phyloP scores from a whole-genome alignment of 2,797 vertebrate species.

The Scolopax bukidnonensis region DNA sequence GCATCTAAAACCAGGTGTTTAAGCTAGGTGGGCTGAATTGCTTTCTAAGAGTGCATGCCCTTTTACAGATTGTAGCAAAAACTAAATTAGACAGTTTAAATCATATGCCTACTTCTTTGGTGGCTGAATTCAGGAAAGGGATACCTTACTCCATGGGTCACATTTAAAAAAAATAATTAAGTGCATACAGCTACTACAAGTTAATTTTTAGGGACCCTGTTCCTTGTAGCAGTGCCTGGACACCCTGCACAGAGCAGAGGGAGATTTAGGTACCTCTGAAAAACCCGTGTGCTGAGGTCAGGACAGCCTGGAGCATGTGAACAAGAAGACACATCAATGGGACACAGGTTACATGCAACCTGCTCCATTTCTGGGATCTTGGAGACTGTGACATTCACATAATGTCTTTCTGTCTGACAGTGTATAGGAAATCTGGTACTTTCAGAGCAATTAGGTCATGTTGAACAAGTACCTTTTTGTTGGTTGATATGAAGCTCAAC shows the following conservation, averaged over 20 bases:
- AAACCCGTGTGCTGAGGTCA: neutral
- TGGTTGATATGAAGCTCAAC: neutral
- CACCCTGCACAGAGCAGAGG: neutral
- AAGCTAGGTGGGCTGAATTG: neutral
- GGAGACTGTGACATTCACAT: neutral
- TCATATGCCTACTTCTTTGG: neutral
- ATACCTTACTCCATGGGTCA: neutral
- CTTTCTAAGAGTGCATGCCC: neutral
- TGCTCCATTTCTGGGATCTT: neutral
- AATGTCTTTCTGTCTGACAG: neutral
- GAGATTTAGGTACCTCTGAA: neutral
- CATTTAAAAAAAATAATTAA: neutral
- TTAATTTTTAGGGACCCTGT: neutral
- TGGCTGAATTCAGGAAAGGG: neutral
- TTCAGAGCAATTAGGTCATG: neutral
- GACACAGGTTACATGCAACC: neutral
- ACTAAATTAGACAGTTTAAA: neutral
- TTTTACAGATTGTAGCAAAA: neutral
- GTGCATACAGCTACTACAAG: neutral
- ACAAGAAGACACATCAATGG: neutral
- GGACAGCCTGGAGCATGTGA: neutral
- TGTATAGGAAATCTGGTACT: neutral
- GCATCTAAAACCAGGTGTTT: neutral
- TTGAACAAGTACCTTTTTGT: neutral
- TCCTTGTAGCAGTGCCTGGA: neutral